These are phyloP conservation scores for Pelmatolapia mariae DNA, from an alignment of 2,113 vertebrate species.

Conservation along the genomic window DNA sequence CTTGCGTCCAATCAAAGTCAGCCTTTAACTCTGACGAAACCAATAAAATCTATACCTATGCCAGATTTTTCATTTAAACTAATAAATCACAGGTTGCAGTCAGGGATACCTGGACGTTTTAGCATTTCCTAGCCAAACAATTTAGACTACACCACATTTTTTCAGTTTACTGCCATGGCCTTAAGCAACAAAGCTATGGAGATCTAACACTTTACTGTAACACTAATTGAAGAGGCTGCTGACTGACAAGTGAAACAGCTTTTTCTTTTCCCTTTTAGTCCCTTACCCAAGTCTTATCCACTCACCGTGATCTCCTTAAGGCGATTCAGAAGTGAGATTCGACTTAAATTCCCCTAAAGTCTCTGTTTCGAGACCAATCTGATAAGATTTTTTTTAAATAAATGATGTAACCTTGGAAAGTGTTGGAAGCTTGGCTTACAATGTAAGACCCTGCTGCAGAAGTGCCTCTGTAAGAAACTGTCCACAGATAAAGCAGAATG, in stretches of 20 bases:
- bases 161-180: neutral
- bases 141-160: neutral
- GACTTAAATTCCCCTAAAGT: neutral
- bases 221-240: neutral
- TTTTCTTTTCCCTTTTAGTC: neutral
- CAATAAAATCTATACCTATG: neutral
- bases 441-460: neutral
- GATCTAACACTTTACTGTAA: neutral
- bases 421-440: neutral
- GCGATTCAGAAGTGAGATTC: slow-evolving; percentile 16
- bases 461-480: neutral
- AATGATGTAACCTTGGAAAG: neutral
- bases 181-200: too few species aligned
- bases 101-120: neutral
- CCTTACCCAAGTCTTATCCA: neutral
- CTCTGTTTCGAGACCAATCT: neutral
- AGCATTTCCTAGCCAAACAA: neutral
- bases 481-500: neutral
- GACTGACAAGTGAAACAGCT: neutral
- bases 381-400: neutral
- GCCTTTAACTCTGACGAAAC: neutral
- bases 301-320: slow-evolving; percentile 1
- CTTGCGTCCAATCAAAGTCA: neutral
- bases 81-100: neutral
- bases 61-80: neutral